Base-by-base conservation (phyloP, 2,113 vertebrate genomes). In the Ranitomeya variabilis region DNA sequence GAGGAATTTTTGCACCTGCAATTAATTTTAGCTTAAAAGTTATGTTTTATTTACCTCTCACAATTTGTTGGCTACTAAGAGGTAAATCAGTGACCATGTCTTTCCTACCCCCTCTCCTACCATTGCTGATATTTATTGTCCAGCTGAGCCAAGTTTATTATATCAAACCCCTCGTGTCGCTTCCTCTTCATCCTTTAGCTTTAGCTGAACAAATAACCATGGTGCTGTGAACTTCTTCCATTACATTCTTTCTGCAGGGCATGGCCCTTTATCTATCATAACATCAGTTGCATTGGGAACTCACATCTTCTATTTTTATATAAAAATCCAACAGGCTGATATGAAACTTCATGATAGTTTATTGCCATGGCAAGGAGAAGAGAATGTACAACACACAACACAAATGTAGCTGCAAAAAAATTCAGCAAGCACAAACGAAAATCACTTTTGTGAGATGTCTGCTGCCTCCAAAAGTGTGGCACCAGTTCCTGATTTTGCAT, bases 111-210 rank as follows among this genome's bases (percentile, higher is more conserved):
- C 54, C 54, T 59, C 23, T 26, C 31, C 54, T 80, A 60, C 54
- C 14, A 16, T 80, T 59, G 21, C 78, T 80, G 12, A 59, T 80
- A 80, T 80, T 60, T 60, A 80, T 60, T 59, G 78, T 60, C 55
- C 55, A 15, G 54, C 57, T 59, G 78, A 14, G 55, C 26, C 7
- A 2, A 31, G 78, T 60, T 59, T 80, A 80, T 80, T 80, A 80
- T 60, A 59, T 80, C 13, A 60, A 80, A 23, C 55, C 78, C 78
- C 78, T 31, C 4, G 54, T 59, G 78, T 80, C 31, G 3, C 54
- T 79, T 79, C 57, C 21, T 79, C 77, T 59, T 80, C 55, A 59
- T 80, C 51, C 26, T 80, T 31, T 60, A 31, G 23, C 23, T 60
- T 23, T 57, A 60, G 78, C 55, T 23, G 55, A 12, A 31, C 55